Percentiles rank a stretch among this genome's conserved stretches.
These are phyloP conservation scores for Araneus ventricosus DNA, from an alignment of 1,140 invertebrate species.

Conservation along the genomic window DNA sequence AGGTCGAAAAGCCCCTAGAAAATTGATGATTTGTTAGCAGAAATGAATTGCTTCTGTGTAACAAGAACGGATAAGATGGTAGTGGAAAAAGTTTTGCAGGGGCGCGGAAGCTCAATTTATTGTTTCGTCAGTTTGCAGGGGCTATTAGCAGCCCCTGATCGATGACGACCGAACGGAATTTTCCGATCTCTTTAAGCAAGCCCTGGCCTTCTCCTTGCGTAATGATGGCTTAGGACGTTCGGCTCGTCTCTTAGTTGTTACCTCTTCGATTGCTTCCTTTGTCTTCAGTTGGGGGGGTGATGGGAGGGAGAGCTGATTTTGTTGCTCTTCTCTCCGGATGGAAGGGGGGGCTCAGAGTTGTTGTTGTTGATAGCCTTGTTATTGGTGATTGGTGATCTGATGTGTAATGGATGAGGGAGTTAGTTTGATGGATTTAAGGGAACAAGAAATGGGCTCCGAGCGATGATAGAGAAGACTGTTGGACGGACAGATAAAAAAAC, in stretches of 20 bases:
- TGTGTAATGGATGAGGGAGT: slow-evolving; percentile 25
- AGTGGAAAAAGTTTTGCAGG: slow-evolving; percentile 11
- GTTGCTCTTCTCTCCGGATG: not conserved
- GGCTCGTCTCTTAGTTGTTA: slow-evolving; percentile 29
- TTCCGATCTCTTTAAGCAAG: slow-evolving; percentile 68
- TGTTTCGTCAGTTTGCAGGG: slow-evolving; percentile 71
- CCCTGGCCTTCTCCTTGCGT: slow-evolving; percentile 23
- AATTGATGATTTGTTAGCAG: slow-evolving; percentile 75
- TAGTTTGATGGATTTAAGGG: slow-evolving; percentile 12
- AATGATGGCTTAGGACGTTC: slow-evolving; percentile 65
- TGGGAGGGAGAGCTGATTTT: not conserved
- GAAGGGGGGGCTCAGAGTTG: not conserved
- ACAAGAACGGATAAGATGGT: slow-evolving; percentile 63
- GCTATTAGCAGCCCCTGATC: slow-evolving; percentile 71
- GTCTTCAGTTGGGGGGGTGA: not conserved
- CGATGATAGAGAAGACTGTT: not conserved
- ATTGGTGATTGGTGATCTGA: slow-evolving; percentile 33
- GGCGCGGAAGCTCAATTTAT: slow-evolving; percentile 60
- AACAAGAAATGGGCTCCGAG: not conserved
- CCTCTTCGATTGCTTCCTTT: slow-evolving; percentile 45
- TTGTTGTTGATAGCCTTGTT: slow-evolving; percentile 29
- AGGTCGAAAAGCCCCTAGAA: slow-evolving; percentile 68
- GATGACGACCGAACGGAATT: slow-evolving; percentile 49
- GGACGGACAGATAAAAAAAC: not conserved
- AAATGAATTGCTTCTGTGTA: slow-evolving; percentile 73